Evolutionary conservation across 2,797 vertebrate species (phyloP).

Genomic region (Acestrorhynchus altus): DNA sequence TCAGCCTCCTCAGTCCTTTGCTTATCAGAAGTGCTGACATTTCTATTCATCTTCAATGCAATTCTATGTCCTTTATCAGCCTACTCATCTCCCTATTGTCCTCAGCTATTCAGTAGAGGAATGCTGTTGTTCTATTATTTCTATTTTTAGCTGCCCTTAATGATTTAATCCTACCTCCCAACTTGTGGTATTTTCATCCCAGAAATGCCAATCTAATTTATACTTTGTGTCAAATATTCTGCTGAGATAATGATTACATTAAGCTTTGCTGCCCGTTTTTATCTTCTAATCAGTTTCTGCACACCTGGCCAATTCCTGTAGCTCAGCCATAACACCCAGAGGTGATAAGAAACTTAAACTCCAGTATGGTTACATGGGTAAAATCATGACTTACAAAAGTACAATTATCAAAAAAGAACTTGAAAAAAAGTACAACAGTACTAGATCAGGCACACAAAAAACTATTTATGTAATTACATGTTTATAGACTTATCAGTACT

Average conservation of each 20-base stretch:
- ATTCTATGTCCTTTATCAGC: slow-evolving; percentile 35
- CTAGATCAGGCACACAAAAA: neutral
- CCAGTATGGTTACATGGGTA: neutral
- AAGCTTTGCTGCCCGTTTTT: slow-evolving; percentile 1
- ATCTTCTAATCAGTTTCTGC: neutral
- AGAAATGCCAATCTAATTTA: slow-evolving; percentile 29
- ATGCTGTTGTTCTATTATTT: slow-evolving; percentile 17
- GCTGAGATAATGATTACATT: slow-evolving; percentile 38
- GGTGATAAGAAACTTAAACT: neutral
- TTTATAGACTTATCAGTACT: too few species aligned
- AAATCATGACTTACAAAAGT: neutral
- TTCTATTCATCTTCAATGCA: slow-evolving; percentile 46
- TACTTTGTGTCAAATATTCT: slow-evolving; percentile 36
- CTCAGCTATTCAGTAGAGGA: slow-evolving; percentile 16
- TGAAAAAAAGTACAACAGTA: neutral
- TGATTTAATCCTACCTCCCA: slow-evolving; percentile 23
- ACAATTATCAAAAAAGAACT: neutral
- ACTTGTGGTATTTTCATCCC: slow-evolving; percentile 40
- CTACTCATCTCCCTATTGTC: slow-evolving; percentile 32
- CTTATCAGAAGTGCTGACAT: slow-evolving; percentile 42
- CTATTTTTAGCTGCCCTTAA: slow-evolving; percentile 24
- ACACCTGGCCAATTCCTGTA: neutral
- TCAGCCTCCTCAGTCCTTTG: slow-evolving; percentile 26
- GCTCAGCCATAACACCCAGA: neutral
- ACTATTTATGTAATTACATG: neutral